phyloP scores from a whole-genome alignment of 2,113 vertebrate genomes.

The Hemicordylus capensis region DNA sequence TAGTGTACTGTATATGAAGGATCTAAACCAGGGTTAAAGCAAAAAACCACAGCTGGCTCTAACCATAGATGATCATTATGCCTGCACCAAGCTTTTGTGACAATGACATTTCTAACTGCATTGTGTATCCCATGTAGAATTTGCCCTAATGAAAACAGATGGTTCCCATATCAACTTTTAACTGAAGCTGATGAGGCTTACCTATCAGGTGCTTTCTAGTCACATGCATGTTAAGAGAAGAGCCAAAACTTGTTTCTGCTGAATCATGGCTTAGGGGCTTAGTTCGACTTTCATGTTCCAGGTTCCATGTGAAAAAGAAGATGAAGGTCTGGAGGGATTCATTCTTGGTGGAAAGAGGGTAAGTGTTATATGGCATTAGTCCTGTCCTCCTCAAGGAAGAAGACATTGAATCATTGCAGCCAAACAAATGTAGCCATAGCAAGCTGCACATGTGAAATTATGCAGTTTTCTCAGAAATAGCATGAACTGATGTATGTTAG shows the following conservation, averaged over 20 bases:
- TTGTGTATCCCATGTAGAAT: conserved; percentile 5
- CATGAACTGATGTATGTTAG: neutral
- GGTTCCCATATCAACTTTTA: neutral
- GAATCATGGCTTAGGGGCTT: conserved; percentile 8
- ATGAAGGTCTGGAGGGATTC: conserved; percentile 92
- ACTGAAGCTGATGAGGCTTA: neutral
- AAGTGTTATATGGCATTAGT: conserved; percentile 52
- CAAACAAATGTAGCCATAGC: neutral
- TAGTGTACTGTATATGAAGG: neutral
- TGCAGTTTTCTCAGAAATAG: neutral
- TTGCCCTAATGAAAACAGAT: conserved; percentile 32
- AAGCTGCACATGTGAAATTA: neutral
- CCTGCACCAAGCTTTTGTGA: neutral
- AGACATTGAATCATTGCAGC: conserved; percentile 33
- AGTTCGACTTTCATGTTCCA: conserved; percentile 58
- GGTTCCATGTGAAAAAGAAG: conserved; percentile 92
- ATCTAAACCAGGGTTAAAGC: neutral
- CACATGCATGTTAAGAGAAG: neutral
- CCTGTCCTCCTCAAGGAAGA: conserved; percentile 20
- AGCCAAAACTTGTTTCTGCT: neutral
- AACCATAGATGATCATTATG: neutral
- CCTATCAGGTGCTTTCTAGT: neutral
- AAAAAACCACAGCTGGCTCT: neutral
- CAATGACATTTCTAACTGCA: neutral
- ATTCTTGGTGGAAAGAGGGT: conserved; percentile 97